Percentiles rank a stretch among this genome's conserved stretches.
These are phyloP conservation scores for Saccopteryx bilineata DNA, from an alignment of 2,113 vertebrate genomes.

Conservation along the genomic window DNA sequence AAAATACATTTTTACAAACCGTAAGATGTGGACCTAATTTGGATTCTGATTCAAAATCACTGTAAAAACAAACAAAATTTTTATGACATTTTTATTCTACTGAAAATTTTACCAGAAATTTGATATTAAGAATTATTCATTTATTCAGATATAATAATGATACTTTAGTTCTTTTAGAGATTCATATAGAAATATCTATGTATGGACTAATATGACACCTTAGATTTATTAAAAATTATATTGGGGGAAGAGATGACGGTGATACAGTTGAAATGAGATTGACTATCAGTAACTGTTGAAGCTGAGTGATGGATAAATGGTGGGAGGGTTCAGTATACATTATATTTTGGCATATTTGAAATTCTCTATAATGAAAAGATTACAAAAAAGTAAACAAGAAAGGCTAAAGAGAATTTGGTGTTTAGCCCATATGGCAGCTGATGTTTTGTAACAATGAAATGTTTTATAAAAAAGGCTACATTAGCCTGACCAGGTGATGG, in stretches of 20 bases:
- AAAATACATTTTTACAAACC: constrained; percentile 4
- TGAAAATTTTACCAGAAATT: constrained; percentile 25
- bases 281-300: neutral
- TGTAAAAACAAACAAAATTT: neutral
- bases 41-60: constrained; percentile 25
- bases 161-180: constrained; percentile 55
- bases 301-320: neutral
- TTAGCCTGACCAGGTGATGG: neutral
- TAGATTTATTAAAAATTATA: constrained; percentile 29
- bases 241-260: neutral
- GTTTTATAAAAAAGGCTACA: neutral
- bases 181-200: neutral
- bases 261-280: neutral
- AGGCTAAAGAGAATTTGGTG: constrained; percentile 24
- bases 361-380: neutral
- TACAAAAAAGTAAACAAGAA: neutral
- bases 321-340: neutral
- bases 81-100: constrained; percentile 32
- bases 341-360: neutral
- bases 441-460: constrained; percentile 32
- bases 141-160: neutral
- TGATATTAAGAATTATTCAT: constrained; percentile 5
- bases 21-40: neutral
- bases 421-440: neutral
- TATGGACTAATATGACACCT: constrained; percentile 27